Conservation (phyloP, 2,797 vertebrate species). For the Natrix natrix region DNA sequence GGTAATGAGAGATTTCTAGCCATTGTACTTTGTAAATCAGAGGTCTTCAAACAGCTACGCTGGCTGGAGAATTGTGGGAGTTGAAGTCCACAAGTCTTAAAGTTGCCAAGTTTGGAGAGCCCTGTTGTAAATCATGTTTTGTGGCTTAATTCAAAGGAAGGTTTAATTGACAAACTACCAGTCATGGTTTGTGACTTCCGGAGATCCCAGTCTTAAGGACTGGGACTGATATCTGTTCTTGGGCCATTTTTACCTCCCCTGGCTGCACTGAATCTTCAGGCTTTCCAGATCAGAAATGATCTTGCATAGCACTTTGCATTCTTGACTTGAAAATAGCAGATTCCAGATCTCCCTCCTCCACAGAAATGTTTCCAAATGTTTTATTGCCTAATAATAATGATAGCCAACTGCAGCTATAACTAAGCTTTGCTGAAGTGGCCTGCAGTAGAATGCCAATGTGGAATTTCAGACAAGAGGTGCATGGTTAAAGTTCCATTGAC, state of each 20-base stretch:
- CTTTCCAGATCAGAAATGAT: not conserved
- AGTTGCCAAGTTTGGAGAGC: too few species aligned
- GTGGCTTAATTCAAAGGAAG: not conserved
- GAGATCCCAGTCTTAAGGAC: not conserved
- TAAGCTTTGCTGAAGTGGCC: not conserved
- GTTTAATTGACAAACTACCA: not conserved
- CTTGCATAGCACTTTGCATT: not conserved
- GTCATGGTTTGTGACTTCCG: not conserved
- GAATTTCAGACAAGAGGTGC: not conserved
- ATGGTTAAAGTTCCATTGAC: not conserved
- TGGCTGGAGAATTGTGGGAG: too few species aligned
- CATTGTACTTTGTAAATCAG: not conserved
- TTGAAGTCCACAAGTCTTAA: too few species aligned
- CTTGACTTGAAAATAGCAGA: not conserved
- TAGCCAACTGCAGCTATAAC: not conserved
- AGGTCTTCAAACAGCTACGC: too few species aligned
- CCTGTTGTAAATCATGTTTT: not conserved
- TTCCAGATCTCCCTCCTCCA: not conserved
- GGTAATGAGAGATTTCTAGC: not conserved
- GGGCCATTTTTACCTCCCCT: not conserved
- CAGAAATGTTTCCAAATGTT: not conserved
- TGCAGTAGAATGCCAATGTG: not conserved
- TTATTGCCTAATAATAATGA: not conserved
- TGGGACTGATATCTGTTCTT: not conserved
- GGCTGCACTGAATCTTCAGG: not conserved